Evolutionary conservation across 2,888 invertebrate genomes (phyloP), one percentile per base, ranked within the genome.

Genomic region (Acrobeloides nanus): DNA sequence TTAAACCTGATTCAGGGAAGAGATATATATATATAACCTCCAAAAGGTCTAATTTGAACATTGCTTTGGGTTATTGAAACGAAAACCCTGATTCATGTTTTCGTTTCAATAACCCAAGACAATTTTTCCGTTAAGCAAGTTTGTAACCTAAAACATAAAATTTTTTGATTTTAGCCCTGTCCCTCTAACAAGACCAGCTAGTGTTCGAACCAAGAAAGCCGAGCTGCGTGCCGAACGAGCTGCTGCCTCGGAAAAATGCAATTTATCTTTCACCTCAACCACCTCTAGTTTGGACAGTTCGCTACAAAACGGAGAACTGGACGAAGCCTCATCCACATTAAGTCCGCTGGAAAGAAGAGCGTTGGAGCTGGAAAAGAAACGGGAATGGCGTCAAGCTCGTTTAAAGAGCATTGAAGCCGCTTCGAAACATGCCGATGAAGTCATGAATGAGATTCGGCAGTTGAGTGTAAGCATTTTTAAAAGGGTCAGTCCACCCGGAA

Each of bases 331-430:
- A 18, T 57, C 54, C 10, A 41, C 38, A 10, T 15, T 43, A n/a
- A 43, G 43, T 23, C 15, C 43, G 17, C 21, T 50, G 33, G 48
- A 48, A 17, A 46, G 51, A 33, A 26, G 40, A 4, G 51, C 51
- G 17, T 32, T 37, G 8, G 50, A 50, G 15, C 24, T 52, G 12
- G 52, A 54, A 31, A 53, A 51, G 32, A 34, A 42, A 24, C 88
- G 88, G 25, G 88, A 89, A 0, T 90, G 89, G 89, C 80, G 89
- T 46, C 86, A 87, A 48, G 89, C 88, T 0, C 80, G 89, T 50
- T 45, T 73, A 37, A 67, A 70, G 51, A 68, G 68, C 3, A 43
- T 74, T 31, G 73, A 73, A 35, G 77, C 85, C 81, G 89, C 89
- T 75, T 87, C 88, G 20, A 81, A 87, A 40, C 87, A 88, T 78